Evolutionary conservation across 2,888 invertebrate genomes (phyloP).

Genomic region (Sphaerophoria taeniata): DNA sequence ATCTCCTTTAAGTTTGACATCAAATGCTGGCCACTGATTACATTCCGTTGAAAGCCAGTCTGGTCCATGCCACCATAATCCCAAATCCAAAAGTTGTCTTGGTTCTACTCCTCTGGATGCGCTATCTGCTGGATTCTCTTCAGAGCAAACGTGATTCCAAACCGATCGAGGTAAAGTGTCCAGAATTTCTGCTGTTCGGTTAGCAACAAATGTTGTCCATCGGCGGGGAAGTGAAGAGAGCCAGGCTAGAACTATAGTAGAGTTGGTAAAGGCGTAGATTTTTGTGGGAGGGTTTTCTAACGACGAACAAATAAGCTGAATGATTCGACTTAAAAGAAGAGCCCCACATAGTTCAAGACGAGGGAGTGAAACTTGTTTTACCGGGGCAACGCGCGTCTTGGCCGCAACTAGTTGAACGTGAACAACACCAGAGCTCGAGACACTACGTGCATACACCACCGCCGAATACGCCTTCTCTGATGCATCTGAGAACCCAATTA

Average conservation of each 20-base stretch:
- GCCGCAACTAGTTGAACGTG: background rate
- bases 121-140: constrained; percentile 19
- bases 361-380: constrained; percentile 8
- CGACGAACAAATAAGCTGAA: background rate
- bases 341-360: constrained; percentile 22
- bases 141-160: constrained; percentile 19
- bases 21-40: background rate
- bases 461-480: background rate
- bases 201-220: constrained; percentile 14
- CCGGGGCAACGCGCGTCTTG: constrained; percentile 3
- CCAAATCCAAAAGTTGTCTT: background rate
- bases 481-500: constrained; percentile 17
- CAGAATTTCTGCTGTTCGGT: constrained; percentile 5
- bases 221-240: constrained; percentile 14
- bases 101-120: constrained; percentile 7
- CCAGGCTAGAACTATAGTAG: constrained; percentile 16
- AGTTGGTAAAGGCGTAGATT: background rate
- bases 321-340: constrained; percentile 4
- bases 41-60: background rate
- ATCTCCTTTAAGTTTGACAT: background rate
- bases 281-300: background rate
- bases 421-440: background rate
- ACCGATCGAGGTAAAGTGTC: constrained; percentile 3
- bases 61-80: background rate
- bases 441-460: background rate